Evolutionary conservation across 2,888 invertebrate species (phyloP), one percentile per base, ranked within the genome.

Genomic region (Apeira syringaria): DNA sequence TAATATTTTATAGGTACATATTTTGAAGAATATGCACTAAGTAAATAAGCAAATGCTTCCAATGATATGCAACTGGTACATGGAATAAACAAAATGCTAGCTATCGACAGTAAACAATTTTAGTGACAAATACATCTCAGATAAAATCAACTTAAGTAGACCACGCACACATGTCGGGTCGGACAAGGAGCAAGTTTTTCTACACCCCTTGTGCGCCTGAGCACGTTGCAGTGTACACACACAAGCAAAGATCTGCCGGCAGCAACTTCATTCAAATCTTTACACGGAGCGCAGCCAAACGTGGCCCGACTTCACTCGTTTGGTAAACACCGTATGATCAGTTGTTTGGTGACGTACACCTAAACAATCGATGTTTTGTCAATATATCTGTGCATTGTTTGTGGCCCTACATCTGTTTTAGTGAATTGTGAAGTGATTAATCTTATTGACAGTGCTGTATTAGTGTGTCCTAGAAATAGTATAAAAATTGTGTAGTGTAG

Each of bases 321-420:
- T 73, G 60, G 53, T 56, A 67, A 64, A 65, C 71, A 72, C 71
- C 72, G 78, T 69, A 74, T 76, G 78, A 81, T 82, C 80, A 69
- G 71, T 58, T 57, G 65, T 65, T 73, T 73, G 73, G 72, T 84
- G 84, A 87, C 85, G 84, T 84, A 75, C 68, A 44, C 47, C 52
- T 56, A 72, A 74, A 82, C 78, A 77, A 75, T 77, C 67, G 68
- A 68, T 81, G 85, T 84, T 86, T 79, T 80, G 82, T 85, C 81
- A 82, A 86, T 85, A 84, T 59, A n/a, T 52, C 15, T 61, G 53
- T 60, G 51, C 58, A 58, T 60, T 64, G 65, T 68, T 63, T 64
- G 63, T 67, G 57, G 55, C 56, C 47, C 7, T 27, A 2, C 7
- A 8, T 37, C 25, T 31, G 38, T 61, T 50, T 40, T 61, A 47